phyloP scores from a whole-genome alignment of 2,888 invertebrate species.

The Agonopterix alstromeriana region DNA sequence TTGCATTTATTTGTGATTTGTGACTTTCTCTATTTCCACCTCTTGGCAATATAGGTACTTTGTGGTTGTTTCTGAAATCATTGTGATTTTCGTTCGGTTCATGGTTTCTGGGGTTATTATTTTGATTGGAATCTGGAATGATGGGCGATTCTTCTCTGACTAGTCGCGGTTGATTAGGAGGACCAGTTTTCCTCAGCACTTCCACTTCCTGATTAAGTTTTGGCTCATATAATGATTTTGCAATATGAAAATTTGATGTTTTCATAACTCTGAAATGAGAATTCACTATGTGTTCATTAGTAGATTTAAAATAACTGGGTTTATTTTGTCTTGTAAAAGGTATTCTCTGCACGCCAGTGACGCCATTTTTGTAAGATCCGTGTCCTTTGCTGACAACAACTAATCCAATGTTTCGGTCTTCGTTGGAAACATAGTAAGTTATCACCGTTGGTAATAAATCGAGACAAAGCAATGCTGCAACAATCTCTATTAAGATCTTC shows the following conservation, averaged over 20 bases:
- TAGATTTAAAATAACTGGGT: slow-evolving; percentile 21
- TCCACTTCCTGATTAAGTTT: no score
- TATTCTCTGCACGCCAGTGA: no score
- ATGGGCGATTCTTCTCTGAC: no score
- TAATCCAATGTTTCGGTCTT: slow-evolving; percentile 30
- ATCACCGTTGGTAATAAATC: slow-evolving; percentile 22
- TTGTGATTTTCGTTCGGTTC: no score
- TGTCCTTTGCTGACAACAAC: slow-evolving; percentile 21
- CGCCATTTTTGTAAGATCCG: slow-evolving; percentile 13
- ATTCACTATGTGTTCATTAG: slow-evolving; percentile 31
- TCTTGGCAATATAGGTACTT: not conserved
- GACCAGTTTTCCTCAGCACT: no score
- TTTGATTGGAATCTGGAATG: no score
- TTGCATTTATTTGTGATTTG: no score
- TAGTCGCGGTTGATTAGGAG: no score
- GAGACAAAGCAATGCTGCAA: slow-evolving; percentile 25
- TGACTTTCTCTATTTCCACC: no score
- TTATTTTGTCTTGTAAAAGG: slow-evolving; percentile 5
- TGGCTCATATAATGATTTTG: not conserved
- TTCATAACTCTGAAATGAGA: slow-evolving; percentile 38
- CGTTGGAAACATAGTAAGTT: slow-evolving; percentile 36
- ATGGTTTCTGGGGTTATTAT: no score
- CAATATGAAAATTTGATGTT: slow-evolving; percentile 6
- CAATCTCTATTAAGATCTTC: slow-evolving; percentile 26
- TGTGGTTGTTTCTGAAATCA: not conserved